phyloP scores from a whole-genome alignment of 2,797 vertebrate genomes.

The Pogoniulus pusillus region DNA sequence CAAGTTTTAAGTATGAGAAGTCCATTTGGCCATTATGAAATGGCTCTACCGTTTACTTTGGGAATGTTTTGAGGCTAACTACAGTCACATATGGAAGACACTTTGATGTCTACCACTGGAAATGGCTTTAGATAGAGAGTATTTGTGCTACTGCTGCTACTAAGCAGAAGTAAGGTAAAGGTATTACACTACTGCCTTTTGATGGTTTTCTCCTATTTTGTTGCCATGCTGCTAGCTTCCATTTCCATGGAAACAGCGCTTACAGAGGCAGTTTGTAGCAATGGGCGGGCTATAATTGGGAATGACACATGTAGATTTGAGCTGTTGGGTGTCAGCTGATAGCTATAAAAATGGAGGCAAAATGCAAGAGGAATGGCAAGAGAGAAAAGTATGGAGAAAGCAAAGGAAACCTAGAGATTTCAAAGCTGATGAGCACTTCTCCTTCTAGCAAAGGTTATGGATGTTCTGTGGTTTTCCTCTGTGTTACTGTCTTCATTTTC shows the following conservation, averaged over 20 bases:
- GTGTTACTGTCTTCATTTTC: background rate
- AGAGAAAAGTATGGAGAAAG: background rate
- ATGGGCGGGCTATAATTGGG: background rate
- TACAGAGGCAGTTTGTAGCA: background rate
- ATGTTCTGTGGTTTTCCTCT: background rate
- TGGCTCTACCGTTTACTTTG: background rate
- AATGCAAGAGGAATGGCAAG: background rate
- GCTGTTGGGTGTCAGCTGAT: background rate
- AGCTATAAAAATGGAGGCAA: background rate
- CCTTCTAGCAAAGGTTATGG: background rate
- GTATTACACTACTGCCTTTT: background rate
- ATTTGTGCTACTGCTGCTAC: background rate
- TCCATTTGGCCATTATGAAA: background rate
- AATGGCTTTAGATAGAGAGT: background rate
- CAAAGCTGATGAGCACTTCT: background rate
- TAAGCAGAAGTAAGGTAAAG: background rate
- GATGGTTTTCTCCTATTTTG: background rate
- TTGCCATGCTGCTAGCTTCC: background rate
- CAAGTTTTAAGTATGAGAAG: background rate
- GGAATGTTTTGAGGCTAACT: background rate
- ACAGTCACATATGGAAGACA: background rate
- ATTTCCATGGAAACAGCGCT: constrained; percentile 64
- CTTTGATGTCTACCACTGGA: background rate
- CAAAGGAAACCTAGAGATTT: background rate
- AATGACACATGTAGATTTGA: background rate